A percentile compares a stretch with the other conserved stretches of the same genome.
Conservation (phyloP, 2,888 invertebrate genomes). For the Megalurothrips usitatus region DNA sequence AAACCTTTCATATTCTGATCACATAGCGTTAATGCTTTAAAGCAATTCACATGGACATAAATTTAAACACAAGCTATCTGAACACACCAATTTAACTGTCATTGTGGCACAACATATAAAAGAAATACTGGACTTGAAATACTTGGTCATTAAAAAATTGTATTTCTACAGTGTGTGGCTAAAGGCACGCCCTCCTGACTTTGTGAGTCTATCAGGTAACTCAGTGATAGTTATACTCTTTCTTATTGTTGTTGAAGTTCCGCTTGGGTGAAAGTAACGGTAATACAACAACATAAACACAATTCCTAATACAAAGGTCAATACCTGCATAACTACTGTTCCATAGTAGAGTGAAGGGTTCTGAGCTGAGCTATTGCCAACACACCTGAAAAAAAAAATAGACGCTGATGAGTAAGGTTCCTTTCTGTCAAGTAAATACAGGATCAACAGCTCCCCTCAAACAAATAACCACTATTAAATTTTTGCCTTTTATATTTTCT, state of each 20-base stretch:
- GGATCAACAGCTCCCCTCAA: no score
- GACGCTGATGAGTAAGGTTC: not conserved
- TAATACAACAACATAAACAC: constrained; percentile 48
- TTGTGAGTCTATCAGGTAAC: not conserved
- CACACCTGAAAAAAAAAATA: constrained; percentile 45
- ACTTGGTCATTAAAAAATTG: not conserved
- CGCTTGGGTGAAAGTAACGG: constrained; percentile 48
- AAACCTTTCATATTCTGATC: not conserved
- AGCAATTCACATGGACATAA: not conserved
- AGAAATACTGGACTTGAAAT: not conserved
- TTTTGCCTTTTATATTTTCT: no score
- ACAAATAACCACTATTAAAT: no score
- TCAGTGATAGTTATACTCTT: constrained; percentile 33
- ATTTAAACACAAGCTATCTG: not conserved
- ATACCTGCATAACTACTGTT: constrained; percentile 46
- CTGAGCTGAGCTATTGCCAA: constrained; percentile 46
- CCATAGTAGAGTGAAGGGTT: constrained; percentile 48
- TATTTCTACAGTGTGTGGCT: not conserved
- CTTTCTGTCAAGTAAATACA: not conserved
- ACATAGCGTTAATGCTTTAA: not conserved
- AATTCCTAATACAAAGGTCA: constrained; percentile 46
- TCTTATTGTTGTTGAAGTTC: constrained; percentile 35
- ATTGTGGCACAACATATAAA: not conserved
- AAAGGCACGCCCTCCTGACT: not conserved
- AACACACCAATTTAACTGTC: not conserved